Percentiles rank a stretch among this genome's conserved stretches.
phyloP scores from a whole-genome alignment of 2,113 vertebrate species.

The Mixornis gularis region DNA sequence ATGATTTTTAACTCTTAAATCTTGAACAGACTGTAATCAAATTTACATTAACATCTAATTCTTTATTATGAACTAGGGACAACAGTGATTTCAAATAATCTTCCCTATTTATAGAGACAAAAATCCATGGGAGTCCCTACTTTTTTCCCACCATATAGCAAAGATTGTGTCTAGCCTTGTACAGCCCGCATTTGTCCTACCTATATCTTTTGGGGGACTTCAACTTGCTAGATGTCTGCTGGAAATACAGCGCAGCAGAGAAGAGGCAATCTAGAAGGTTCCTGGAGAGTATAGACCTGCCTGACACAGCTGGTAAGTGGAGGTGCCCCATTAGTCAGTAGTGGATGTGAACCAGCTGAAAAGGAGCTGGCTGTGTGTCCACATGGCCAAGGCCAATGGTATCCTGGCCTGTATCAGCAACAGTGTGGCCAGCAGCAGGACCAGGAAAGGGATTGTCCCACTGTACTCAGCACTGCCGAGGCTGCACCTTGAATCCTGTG shows the following conservation, averaged over 20 bases:
- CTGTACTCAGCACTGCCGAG: background rate
- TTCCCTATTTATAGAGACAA: background rate
- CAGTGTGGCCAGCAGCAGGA: background rate
- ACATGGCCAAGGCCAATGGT: background rate
- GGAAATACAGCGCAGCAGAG: background rate
- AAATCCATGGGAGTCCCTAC: background rate
- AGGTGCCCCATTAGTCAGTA: no score
- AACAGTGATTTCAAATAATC: background rate
- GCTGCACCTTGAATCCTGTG: background rate
- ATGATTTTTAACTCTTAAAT: background rate
- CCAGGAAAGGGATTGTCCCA: background rate
- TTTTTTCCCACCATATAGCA: background rate
- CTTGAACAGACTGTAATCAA: background rate
- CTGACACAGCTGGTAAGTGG: background rate
- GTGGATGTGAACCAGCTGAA: background rate
- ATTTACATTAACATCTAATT: background rate
- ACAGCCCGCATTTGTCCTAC: background rate
- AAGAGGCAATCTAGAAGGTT: background rate
- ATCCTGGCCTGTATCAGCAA: background rate
- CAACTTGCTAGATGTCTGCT: rapidly evolving
- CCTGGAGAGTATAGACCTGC: background rate
- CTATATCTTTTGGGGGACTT: background rate
- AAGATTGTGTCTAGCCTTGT: background rate
- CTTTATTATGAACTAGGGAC: background rate
- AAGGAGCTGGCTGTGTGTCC: background rate